Evolutionary conservation across 2,888 invertebrate species (phyloP).

Genomic region (Ochropleura leucogaster): DNA sequence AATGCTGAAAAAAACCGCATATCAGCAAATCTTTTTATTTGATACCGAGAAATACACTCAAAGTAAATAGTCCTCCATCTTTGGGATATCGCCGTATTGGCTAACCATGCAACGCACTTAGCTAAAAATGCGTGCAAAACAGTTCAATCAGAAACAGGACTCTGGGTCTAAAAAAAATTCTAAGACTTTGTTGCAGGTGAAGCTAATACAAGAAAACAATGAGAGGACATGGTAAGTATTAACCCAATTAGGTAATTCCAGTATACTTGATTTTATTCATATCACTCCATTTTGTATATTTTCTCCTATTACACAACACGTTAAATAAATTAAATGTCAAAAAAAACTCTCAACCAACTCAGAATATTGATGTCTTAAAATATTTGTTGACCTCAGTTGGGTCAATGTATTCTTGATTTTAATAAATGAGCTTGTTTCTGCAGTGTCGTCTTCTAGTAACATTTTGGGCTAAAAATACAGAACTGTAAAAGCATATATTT

Average conservation of each 20-base stretch:
- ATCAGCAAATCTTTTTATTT: no score
- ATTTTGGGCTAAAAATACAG: neutral
- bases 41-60: no score
- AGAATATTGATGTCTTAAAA: constrained; percentile 21
- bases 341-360: neutral
- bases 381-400: constrained; percentile 21
- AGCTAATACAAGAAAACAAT: neutral
- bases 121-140: no score
- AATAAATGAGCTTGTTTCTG: constrained; percentile 10
- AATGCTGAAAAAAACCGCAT: no score
- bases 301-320: neutral
- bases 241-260: neutral
- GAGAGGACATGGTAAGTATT: neutral
- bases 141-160: no score
- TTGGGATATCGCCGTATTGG: no score
- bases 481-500: neutral
- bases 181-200: no score
- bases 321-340: constrained; percentile 7
- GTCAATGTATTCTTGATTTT: constrained; percentile 6
- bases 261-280: neutral
- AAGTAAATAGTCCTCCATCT: no score
- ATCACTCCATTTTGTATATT: neutral
- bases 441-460: neutral
- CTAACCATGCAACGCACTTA: no score
- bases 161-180: no score